Conservation (phyloP, 2,888 invertebrate genomes). For the Tuberolachnus salignus region DNA sequence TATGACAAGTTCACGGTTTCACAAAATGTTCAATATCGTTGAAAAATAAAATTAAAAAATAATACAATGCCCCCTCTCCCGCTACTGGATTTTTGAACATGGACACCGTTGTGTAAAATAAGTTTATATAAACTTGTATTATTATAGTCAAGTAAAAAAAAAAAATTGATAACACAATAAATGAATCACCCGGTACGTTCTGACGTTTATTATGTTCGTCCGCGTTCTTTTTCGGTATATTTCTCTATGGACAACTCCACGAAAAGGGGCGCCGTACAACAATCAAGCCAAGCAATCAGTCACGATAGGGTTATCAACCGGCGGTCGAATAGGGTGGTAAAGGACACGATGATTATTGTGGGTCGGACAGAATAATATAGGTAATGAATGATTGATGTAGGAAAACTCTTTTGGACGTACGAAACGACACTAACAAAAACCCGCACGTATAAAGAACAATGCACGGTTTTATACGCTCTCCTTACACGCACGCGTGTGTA, state of each 20-base stretch:
- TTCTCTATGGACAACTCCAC: neutral
- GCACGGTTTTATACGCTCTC: neutral
- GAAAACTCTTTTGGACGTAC: slow-evolving; percentile 19
- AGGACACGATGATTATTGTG: neutral
- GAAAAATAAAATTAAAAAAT: no score
- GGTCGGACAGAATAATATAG: neutral
- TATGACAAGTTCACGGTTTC: no score
- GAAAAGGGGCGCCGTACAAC: neutral
- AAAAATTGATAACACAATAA: no score
- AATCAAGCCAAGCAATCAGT: slow-evolving; percentile 19
- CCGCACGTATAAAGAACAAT: slow-evolving; percentile 2
- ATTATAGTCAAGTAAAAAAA: no score
- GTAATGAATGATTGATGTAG: slow-evolving; percentile 23
- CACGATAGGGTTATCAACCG: neutral
- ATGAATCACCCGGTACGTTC: neutral
- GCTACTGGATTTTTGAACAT: no score
- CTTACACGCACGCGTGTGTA: neutral
- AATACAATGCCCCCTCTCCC: no score
- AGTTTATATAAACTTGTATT: no score
- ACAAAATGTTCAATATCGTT: no score
- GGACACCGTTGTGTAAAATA: no score
- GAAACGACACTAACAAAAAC: slow-evolving; percentile 3
- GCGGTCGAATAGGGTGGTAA: neutral
- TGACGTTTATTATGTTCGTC: slow-evolving; percentile 11
- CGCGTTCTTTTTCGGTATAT: neutral